These are phyloP conservation scores for Plebejus argus DNA, from an alignment of 2,888 invertebrate species.

Conservation along the genomic window DNA sequence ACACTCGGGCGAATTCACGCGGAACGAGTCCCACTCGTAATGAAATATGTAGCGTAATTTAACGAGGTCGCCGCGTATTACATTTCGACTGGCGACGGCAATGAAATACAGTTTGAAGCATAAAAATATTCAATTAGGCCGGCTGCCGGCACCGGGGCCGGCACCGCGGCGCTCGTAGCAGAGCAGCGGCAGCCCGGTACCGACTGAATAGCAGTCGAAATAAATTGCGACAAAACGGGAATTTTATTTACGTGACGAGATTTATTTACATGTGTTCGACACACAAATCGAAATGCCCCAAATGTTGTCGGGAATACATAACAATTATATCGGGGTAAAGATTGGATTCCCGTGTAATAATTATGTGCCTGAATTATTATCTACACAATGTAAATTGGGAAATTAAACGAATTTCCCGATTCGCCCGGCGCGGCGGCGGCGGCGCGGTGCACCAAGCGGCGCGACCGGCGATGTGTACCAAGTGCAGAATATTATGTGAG, in stretches of 20 bases:
- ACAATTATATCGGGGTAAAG: neutral
- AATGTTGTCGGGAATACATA: neutral
- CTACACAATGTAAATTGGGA: slow-evolving; percentile 19
- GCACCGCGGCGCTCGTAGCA: neutral
- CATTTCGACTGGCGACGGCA: neutral
- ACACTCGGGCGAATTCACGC: neutral
- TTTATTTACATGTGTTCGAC: slow-evolving; percentile 11
- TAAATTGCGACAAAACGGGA: neutral
- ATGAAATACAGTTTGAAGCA: neutral
- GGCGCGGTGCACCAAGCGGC: neutral
- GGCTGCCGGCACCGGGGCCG: neutral
- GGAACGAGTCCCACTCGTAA: neutral
- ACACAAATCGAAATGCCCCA: slow-evolving; percentile 1
- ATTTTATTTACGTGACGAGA: slow-evolving; percentile 19
- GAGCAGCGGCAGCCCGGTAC: neutral
- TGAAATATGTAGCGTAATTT: neutral
- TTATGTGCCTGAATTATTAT: neutral
- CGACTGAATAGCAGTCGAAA: neutral
- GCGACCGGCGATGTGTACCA: neutral
- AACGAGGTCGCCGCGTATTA: neutral
- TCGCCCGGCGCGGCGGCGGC: neutral
- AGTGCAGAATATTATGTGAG: slow-evolving; percentile 33
- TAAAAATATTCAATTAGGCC: neutral
- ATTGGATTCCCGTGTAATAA: slow-evolving; percentile 3
- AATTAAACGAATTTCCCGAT: slow-evolving; percentile 2